Evolutionary conservation across 2,888 invertebrate genomes (phyloP).

Genomic region (Himalopsyche kuldschensis): DNA sequence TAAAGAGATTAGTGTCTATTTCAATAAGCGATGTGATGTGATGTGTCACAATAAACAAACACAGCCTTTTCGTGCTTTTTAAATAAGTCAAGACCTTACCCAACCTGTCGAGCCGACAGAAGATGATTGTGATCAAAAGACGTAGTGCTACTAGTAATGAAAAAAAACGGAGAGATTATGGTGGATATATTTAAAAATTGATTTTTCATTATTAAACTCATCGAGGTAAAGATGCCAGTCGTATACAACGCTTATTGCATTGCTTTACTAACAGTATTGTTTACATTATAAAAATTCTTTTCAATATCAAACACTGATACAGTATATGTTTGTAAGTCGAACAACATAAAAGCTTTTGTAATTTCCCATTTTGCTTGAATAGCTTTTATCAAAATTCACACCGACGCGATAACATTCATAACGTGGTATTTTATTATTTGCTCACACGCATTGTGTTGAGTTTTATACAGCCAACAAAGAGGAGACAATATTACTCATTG

Average conservation of each 20-base stretch:
- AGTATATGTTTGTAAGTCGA: background rate
- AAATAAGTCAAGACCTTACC: no score
- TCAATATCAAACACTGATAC: background rate
- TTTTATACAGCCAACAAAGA: background rate
- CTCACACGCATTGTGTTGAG: background rate
- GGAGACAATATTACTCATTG: background rate
- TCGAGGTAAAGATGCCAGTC: background rate
- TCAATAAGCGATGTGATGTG: no score
- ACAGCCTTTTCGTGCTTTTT: no score
- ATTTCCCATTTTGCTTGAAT: background rate
- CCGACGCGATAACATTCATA: background rate
- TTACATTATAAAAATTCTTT: background rate
- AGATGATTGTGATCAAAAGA: no score
- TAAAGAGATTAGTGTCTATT: no score
- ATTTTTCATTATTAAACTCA: background rate
- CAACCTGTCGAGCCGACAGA: no score
- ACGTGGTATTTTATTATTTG: background rate
- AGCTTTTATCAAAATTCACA: background rate
- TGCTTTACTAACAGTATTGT: background rate
- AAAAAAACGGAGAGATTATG: no score
- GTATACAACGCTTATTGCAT: background rate
- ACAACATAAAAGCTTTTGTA: background rate
- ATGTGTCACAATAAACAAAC: no score
- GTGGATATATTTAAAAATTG: background rate
- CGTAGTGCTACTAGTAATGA: no score